These are phyloP conservation scores for Gortyna flavago DNA, from an alignment of 2,888 invertebrate species.

Conservation along the genomic window DNA sequence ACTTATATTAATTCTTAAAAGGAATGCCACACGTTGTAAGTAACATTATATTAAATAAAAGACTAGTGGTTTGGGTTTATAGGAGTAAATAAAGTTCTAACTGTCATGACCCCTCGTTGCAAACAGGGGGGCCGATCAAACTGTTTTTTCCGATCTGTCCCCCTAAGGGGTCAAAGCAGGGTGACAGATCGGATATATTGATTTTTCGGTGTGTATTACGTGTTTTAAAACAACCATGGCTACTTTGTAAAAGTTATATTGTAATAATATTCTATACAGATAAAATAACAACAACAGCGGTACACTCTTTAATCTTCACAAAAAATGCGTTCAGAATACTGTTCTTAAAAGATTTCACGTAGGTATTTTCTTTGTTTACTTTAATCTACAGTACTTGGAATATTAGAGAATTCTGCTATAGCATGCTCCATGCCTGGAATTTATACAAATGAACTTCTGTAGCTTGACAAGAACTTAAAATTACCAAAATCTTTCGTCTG, in stretches of 20 bases:
- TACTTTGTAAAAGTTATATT: constrained; percentile 59
- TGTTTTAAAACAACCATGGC: constrained; percentile 38
- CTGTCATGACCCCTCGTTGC: too few relatives aligned
- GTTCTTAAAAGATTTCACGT: constrained; percentile 40
- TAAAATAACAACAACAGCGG: constrained; percentile 59
- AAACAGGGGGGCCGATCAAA: too few relatives aligned
- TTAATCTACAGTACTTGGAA: constrained; percentile 57
- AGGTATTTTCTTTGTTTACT: constrained; percentile 39
- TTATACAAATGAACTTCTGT: constrained; percentile 17
- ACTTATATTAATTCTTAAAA: too few relatives aligned
- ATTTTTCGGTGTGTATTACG: neutral
- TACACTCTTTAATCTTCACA: constrained; percentile 50
- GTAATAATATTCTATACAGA: constrained; percentile 58
- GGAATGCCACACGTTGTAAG: too few relatives aligned
- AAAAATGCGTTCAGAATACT: constrained; percentile 44
- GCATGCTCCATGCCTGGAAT: constrained; percentile 5
- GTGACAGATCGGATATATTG: too few relatives aligned
- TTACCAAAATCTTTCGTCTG: constrained; percentile 5
- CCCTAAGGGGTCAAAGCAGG: too few relatives aligned
- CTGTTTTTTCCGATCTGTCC: too few relatives aligned
- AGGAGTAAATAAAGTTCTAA: too few relatives aligned
- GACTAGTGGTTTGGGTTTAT: too few relatives aligned
- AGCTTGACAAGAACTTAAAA: constrained; percentile 24
- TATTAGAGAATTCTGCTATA: constrained; percentile 37
- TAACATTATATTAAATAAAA: too few relatives aligned